Percentiles rank a stretch among this genome's conserved stretches.
These are phyloP conservation scores for Metallyticus violacea DNA, from an alignment of 2,888 invertebrate genomes.

Conservation along the genomic window DNA sequence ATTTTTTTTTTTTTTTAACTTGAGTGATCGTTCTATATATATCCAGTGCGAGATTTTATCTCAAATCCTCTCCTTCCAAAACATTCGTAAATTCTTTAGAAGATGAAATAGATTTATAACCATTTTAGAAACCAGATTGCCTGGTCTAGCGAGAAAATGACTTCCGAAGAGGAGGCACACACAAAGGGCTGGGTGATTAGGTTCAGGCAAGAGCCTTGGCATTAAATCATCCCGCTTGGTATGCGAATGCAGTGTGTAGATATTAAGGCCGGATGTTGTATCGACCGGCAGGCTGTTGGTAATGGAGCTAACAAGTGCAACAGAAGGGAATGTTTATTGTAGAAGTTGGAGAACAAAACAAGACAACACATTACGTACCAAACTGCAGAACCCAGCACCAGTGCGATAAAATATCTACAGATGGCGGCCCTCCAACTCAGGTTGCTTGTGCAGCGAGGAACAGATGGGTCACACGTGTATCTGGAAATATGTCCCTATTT, in stretches of 20 bases:
- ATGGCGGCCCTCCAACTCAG: neutral
- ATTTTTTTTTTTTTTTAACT: too few relatives aligned
- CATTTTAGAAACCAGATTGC: too few relatives aligned
- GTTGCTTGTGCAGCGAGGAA: too few relatives aligned
- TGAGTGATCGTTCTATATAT: too few relatives aligned
- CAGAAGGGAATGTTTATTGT: neutral
- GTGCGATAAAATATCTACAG: neutral
- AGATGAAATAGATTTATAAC: too few relatives aligned
- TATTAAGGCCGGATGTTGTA: neutral
- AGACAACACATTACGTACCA: neutral
- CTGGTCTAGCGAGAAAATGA: too few relatives aligned
- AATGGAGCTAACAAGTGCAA: neutral
- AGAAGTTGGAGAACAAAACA: neutral
- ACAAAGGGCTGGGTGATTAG: neutral
- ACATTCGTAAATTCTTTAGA: too few relatives aligned
- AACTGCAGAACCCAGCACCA: neutral
- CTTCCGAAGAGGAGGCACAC: too few relatives aligned
- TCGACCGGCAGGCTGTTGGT: neutral
- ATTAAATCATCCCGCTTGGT: neutral
- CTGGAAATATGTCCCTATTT: neutral
- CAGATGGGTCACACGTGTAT: too few relatives aligned
- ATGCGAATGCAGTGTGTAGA: too few relatives aligned
- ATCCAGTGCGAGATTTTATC: too few relatives aligned
- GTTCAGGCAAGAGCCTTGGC: neutral
- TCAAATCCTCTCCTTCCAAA: too few relatives aligned